phyloP scores from a whole-genome alignment of 2,797 vertebrate genomes.

The Sebastes nivosus region DNA sequence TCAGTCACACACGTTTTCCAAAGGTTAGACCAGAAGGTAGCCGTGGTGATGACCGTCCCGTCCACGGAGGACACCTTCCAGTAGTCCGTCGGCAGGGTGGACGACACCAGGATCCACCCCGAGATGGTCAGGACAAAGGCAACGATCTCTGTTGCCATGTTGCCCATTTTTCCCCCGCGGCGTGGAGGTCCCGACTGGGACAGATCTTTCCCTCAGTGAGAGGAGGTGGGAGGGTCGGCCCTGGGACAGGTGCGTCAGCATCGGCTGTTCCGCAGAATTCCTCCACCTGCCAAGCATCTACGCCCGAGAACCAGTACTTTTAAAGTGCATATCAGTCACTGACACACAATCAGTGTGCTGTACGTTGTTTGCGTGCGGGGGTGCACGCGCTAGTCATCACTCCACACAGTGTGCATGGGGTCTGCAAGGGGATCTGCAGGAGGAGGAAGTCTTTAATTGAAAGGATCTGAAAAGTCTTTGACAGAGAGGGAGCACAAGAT shows the following conservation, averaged over 20 bases:
- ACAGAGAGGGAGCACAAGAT: constrained; percentile 41
- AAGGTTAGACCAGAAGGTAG: constrained; percentile 95
- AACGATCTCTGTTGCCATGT: constrained; percentile 87
- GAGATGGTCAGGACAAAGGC: constrained; percentile 88
- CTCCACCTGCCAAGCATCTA: constrained; percentile 25
- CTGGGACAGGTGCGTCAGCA: constrained; percentile 41
- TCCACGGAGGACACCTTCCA: constrained; percentile 96
- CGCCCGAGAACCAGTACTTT: constrained; percentile 13
- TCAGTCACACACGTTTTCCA: constrained; percentile 97
- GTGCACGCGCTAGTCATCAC: constrained; percentile 54
- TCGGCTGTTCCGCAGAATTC: constrained; percentile 20
- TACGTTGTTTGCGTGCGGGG: constrained; percentile 24
- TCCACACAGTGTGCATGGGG: constrained; percentile 43
- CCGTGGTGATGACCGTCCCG: constrained; percentile 95
- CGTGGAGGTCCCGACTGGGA: constrained; percentile 3
- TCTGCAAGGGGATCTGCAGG: constrained; percentile 62
- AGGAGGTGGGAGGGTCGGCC: constrained; percentile 42
- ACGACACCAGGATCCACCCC: constrained; percentile 93
- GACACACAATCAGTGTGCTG: constrained; percentile 23
- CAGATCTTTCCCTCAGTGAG: constrained; percentile 18
- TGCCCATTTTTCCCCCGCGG: constrained; percentile 75
- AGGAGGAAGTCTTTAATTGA: constrained; percentile 68
- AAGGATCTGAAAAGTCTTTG: constrained; percentile 66
- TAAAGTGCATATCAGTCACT: constrained; percentile 21
- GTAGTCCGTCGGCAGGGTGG: constrained; percentile 93